Evolutionary conservation across 2,888 invertebrate genomes (phyloP).

Genomic region (Drosophila fulvimacula): DNA sequence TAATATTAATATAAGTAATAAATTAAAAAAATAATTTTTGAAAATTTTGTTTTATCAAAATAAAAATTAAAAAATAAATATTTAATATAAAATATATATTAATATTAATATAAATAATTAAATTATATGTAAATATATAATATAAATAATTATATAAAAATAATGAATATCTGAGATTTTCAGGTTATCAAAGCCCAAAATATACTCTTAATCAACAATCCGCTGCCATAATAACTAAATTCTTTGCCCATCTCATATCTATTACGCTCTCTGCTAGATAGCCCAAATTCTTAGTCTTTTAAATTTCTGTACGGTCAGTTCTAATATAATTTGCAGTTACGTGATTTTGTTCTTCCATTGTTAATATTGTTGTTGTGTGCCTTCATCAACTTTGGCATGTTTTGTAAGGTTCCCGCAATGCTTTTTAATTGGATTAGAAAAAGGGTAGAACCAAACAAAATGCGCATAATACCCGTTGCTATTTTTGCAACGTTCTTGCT

Average conservation of each 20-base stretch:
- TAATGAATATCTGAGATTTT: no score
- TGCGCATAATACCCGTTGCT: conserved; percentile 63
- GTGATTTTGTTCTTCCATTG: conserved; percentile 11
- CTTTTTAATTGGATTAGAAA: conserved; percentile 71
- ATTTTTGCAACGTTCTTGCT: conserved; percentile 51
- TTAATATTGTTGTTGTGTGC: conserved; percentile 9
- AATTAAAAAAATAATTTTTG: no score
- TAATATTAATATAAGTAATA: no score
- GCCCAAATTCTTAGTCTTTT: conserved; percentile 6
- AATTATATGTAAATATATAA: no score
- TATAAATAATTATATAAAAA: no score
- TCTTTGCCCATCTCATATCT: conserved; percentile 14
- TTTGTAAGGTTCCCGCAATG: conserved; percentile 63
- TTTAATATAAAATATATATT: no score
- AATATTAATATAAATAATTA: no score
- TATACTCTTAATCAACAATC: not conserved
- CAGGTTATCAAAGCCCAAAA: no score
- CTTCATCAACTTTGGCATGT: conserved; percentile 34
- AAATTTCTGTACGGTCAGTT: conserved; percentile 24
- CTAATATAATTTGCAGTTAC: conserved; percentile 59
- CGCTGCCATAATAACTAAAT: not conserved
- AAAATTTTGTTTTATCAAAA: no score
- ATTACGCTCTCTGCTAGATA: conserved; percentile 8
- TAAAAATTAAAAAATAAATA: no score
- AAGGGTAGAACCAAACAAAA: conserved; percentile 50